Conservation (phyloP, 1,140 invertebrate species). For the Drosophila micromelanica region DNA sequence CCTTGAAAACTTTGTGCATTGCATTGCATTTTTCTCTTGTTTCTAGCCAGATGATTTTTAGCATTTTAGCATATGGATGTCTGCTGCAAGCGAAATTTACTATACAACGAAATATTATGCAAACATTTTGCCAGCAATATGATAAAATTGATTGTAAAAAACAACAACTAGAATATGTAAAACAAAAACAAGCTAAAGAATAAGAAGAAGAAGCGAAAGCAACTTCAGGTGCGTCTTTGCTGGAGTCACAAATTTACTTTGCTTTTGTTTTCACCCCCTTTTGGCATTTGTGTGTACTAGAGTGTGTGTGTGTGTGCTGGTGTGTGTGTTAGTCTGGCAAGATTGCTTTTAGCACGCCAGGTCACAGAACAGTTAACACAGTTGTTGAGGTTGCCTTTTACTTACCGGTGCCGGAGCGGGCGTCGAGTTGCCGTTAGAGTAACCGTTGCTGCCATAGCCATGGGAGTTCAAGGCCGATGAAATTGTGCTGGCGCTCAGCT, state of each 20-base stretch:
- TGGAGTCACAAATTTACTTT: not conserved
- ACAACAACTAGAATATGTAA: constrained; percentile 11
- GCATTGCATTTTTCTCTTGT: constrained; percentile 58
- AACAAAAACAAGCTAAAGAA: constrained; percentile 1
- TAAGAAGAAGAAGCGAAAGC: constrained; percentile 5
- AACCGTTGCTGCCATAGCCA: constrained; percentile 69
- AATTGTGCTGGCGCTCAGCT: constrained; percentile 81
- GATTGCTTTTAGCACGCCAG: constrained; percentile 64
- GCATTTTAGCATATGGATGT: constrained; percentile 69
- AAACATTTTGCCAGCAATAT: constrained; percentile 75
- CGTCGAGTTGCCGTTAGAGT: constrained; percentile 74
- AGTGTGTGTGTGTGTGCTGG: constrained; percentile 19
- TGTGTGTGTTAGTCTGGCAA: constrained; percentile 44
- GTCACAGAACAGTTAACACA: constrained; percentile 42
- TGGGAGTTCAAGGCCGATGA: constrained; percentile 80
- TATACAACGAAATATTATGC: constrained; percentile 56
- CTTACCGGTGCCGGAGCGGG: constrained; percentile 76
- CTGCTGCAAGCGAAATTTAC: constrained; percentile 54
- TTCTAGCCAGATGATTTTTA: constrained; percentile 54
- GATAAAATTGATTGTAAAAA: constrained; percentile 72
- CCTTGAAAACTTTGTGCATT: constrained; percentile 62
- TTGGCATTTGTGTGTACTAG: constrained; percentile 30
- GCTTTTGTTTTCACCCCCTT: constrained; percentile 15
- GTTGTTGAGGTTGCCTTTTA: constrained; percentile 17
- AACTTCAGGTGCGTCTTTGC: constrained; percentile 37